phyloP scores from a whole-genome alignment of 2,113 vertebrate species.

The Pitta sordida region DNA sequence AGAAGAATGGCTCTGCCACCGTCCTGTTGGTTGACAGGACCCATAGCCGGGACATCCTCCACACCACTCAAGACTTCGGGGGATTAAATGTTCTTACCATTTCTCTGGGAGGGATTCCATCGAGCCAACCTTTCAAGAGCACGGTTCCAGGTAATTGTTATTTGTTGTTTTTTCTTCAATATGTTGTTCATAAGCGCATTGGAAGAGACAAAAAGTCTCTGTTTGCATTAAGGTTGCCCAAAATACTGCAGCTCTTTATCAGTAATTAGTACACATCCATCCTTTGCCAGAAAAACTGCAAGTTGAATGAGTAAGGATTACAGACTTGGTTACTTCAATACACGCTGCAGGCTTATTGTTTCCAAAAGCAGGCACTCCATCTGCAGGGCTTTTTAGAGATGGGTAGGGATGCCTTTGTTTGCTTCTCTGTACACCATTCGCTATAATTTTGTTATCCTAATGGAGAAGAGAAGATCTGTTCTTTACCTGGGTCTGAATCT shows the following conservation, averaged over 20 bases:
- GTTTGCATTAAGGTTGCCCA: not conserved
- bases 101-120: slow-evolving; percentile 89
- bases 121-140: slow-evolving; percentile 78
- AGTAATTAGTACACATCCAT: not conserved
- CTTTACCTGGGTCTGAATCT: not conserved
- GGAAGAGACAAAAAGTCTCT: not conserved
- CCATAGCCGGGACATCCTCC: slow-evolving; percentile 77
- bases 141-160: slow-evolving; percentile 76
- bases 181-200: not conserved
- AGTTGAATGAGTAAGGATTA: not conserved
- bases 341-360: not conserved
- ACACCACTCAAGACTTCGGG: slow-evolving; percentile 90
- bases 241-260: not conserved
- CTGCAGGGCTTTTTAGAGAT: not conserved
- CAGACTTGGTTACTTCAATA: not conserved
- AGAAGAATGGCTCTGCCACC: slow-evolving; percentile 84
- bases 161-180: not conserved
- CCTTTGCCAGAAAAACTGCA: not conserved
- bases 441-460: not conserved
- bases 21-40: slow-evolving; percentile 76
- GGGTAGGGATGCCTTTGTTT: not conserved
- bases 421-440: not conserved
- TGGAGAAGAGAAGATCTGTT: not conserved
- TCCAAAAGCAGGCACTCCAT: not conserved
- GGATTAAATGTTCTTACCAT: slow-evolving; percentile 85